These are phyloP conservation scores for Spatula clypeata DNA, from an alignment of 2,797 vertebrate genomes.

Conservation along the genomic window DNA sequence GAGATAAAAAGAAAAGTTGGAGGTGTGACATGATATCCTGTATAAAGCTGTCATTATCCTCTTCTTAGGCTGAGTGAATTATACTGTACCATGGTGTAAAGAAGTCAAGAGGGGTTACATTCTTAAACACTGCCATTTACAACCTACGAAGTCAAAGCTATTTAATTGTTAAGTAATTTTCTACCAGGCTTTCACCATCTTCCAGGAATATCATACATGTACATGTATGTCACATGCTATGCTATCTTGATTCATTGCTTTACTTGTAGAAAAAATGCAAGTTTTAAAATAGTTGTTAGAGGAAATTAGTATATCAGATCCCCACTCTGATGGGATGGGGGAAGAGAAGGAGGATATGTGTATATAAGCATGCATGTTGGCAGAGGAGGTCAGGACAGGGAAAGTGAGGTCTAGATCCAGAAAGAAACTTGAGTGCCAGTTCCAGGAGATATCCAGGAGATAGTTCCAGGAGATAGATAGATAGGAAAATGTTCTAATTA, in stretches of 20 bases:
- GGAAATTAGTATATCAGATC: not conserved
- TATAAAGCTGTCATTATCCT: constrained; percentile 78
- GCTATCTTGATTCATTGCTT: not conserved
- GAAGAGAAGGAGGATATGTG: not conserved
- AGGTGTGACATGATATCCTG: constrained; percentile 84
- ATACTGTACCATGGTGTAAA: constrained; percentile 70
- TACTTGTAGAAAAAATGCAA: not conserved
- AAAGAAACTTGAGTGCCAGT: not conserved
- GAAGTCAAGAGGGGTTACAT: constrained; percentile 81
- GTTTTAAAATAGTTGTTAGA: constrained; percentile 20
- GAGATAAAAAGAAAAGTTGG: constrained; percentile 78
- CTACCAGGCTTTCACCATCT: not conserved
- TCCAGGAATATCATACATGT: not conserved
- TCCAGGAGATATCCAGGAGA: no score
- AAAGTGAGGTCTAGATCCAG: not conserved
- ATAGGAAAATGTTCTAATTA: not conserved
- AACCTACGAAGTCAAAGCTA: constrained; percentile 30
- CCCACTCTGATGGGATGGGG: not conserved
- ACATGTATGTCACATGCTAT: not conserved
- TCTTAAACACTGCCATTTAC: constrained; percentile 73
- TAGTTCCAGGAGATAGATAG: not conserved
- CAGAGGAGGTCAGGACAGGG: not conserved
- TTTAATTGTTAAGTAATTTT: constrained; percentile 50
- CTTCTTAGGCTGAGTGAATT: constrained; percentile 76
- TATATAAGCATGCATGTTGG: not conserved